These are phyloP conservation scores for Zosterops pallidus DNA, from an alignment of 2,113 vertebrate genomes.

Conservation along the genomic window DNA sequence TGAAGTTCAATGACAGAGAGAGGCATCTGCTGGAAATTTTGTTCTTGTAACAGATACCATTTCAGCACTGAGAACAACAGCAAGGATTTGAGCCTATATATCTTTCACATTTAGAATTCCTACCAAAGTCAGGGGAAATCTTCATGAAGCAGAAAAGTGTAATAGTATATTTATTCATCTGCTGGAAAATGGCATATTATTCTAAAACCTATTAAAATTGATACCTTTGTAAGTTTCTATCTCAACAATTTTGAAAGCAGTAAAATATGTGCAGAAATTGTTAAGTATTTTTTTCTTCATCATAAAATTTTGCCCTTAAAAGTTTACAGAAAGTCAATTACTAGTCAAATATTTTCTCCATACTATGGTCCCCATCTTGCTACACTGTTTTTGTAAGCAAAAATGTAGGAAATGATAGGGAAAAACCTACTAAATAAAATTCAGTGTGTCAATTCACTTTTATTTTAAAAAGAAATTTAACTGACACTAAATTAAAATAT, in stretches of 20 bases:
- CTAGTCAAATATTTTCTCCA: neutral
- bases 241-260: conserved; percentile 39
- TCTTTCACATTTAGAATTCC: neutral
- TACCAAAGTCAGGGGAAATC: conserved; percentile 30
- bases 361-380: neutral
- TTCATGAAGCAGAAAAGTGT: conserved; percentile 33
- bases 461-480: neutral
- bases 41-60: neutral
- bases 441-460: neutral
- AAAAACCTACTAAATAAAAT: neutral
- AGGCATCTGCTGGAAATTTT: neutral
- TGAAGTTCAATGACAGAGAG: neutral
- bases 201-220: conserved; percentile 9
- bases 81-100: neutral
- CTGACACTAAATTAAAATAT: neutral
- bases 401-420: neutral
- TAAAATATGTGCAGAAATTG: conserved; percentile 10
- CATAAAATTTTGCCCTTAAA: conserved; percentile 16
- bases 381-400: neutral
- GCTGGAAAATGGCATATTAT: conserved; percentile 5
- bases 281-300: neutral
- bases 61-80: neutral
- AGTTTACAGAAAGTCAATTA: conserved; percentile 21
- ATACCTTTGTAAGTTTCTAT: conserved; percentile 1
- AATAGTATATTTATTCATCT: conserved; percentile 18